These are phyloP conservation scores for Mythimna pallens DNA, from an alignment of 2,888 invertebrate genomes.

Conservation along the genomic window DNA sequence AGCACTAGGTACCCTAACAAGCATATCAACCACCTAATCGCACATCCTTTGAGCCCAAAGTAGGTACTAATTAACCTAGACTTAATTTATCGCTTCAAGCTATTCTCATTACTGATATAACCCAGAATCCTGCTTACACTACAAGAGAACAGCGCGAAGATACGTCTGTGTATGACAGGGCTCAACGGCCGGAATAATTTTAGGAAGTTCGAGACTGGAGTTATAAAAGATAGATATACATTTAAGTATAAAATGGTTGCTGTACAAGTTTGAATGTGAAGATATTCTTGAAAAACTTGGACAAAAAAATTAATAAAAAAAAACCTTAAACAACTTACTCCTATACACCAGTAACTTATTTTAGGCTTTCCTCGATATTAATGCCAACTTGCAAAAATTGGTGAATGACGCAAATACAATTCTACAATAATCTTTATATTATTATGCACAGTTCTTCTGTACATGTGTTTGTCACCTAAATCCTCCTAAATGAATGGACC, in stretches of 20 bases:
- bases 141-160: neutral
- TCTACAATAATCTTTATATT: too few species aligned
- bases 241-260: constrained; percentile 12
- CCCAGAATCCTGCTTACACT: neutral
- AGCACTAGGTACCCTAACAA: too few species aligned
- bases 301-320: neutral
- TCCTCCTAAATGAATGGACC: too few species aligned
- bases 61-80: neutral
- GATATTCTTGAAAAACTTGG: neutral
- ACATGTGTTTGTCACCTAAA: too few species aligned
- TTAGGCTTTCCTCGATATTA: too few species aligned
- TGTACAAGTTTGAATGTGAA: neutral
- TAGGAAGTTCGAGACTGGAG: constrained; percentile 27
- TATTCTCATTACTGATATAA: neutral
- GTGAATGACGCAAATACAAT: too few species aligned
- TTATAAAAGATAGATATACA: constrained; percentile 8
- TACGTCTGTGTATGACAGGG: constrained; percentile 37
- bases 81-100: neutral
- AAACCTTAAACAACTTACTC: too few species aligned
- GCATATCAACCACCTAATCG: neutral
- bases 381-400: too few species aligned
- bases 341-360: too few species aligned
- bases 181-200: constrained; percentile 44
- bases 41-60: neutral
- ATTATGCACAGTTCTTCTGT: too few species aligned